A percentile compares a stretch with the other conserved stretches of the same genome.
Evolutionary conservation across 1,140 invertebrate species (phyloP).

Genomic region (Contarinia nasturtii): DNA sequence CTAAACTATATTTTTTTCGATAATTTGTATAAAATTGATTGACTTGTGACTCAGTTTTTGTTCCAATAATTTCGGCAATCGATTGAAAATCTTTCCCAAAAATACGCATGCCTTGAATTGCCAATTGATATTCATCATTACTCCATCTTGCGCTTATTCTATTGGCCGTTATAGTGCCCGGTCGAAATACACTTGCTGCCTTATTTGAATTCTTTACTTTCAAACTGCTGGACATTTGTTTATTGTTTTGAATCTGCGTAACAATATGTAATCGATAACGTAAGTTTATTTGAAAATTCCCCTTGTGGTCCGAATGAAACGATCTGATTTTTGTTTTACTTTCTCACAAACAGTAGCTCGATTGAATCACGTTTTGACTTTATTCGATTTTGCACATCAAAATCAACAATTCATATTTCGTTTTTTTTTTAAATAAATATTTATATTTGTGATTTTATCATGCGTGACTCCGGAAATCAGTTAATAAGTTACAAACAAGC

Average conservation of each 20-base stretch:
- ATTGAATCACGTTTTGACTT: no score
- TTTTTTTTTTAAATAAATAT: no score
- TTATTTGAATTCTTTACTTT: constrained; percentile 49
- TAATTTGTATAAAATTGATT: constrained; percentile 82
- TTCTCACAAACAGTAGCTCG: no score
- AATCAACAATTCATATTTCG: no score
- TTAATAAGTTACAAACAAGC: no score
- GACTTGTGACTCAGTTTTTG: constrained; percentile 84
- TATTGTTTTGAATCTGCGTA: constrained; percentile 79
- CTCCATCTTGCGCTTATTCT: constrained; percentile 81
- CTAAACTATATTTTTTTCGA: constrained; percentile 74
- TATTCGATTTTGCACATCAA: no score
- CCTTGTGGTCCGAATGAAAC: no score
- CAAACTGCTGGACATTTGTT: constrained; percentile 73
- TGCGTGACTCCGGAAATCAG: no score
- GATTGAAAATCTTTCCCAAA: constrained; percentile 92
- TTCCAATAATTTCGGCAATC: constrained; percentile 86
- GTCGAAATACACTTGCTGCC: constrained; percentile 53
- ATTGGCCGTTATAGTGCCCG: constrained; percentile 36
- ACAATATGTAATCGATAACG: not conserved
- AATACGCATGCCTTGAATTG: constrained; percentile 79
- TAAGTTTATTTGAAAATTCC: not conserved
- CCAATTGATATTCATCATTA: constrained; percentile 76
- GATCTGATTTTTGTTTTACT: no score
- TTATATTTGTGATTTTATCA: no score